phyloP scores from a whole-genome alignment of 2,113 vertebrate species.

The Furnarius figulus region DNA sequence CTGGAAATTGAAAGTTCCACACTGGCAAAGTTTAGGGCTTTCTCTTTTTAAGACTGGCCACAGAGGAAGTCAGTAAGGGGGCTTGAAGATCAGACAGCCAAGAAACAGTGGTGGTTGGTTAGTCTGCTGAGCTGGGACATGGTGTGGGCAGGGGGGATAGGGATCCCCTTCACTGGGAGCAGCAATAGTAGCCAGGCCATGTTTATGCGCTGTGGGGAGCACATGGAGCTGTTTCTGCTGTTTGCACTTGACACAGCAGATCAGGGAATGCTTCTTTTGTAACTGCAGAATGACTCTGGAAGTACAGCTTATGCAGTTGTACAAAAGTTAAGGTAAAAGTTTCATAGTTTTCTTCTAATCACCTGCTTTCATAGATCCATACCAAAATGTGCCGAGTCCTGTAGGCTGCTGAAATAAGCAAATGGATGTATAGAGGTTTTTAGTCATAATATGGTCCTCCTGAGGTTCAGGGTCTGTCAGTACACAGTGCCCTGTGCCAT shows the following conservation, averaged over 20 bases:
- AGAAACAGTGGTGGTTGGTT: neutral
- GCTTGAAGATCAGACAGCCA: neutral
- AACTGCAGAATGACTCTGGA: neutral
- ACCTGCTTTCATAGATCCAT: neutral
- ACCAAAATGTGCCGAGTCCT: neutral
- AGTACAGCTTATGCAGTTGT: neutral
- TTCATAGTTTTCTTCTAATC: neutral
- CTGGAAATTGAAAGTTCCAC: neutral
- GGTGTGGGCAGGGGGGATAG: accelerated
- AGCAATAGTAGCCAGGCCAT: neutral
- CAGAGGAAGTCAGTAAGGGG: neutral
- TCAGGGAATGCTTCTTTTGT: neutral
- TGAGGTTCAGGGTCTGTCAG: neutral
- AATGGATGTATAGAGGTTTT: neutral
- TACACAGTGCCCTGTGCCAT: neutral
- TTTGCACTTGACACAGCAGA: neutral
- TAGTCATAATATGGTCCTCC: neutral
- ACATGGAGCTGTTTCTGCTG: neutral
- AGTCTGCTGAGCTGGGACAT: neutral
- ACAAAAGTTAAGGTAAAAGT: neutral
- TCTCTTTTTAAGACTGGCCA: neutral
- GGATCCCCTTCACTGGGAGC: neutral
- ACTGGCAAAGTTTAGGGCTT: neutral
- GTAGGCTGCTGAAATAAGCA: neutral
- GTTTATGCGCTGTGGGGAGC: neutral